Conservation (phyloP, 2,113 vertebrate species). For the Brachirus orientalis region DNA sequence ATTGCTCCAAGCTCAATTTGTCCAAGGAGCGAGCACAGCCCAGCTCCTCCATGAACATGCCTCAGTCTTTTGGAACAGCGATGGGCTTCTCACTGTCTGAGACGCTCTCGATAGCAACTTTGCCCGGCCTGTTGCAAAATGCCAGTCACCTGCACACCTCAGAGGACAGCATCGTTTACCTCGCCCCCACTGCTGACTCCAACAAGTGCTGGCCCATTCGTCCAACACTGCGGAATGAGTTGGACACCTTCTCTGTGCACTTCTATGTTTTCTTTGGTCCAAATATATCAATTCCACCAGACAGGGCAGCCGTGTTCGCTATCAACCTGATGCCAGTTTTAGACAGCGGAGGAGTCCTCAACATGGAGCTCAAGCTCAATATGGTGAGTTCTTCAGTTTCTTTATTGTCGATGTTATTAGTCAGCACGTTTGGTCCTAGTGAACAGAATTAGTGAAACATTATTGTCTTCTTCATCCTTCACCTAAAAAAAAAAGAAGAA, state of each 20-base stretch:
- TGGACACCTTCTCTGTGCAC: slow-evolving; percentile 98
- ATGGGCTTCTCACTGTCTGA: slow-evolving; percentile 85
- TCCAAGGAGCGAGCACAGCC: slow-evolving; percentile 80
- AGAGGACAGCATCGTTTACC: slow-evolving; percentile 75
- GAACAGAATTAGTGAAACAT: too few species aligned
- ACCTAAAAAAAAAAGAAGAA: too few species aligned
- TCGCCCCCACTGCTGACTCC: slow-evolving; percentile 63
- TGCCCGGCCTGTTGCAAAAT: slow-evolving; percentile 73
- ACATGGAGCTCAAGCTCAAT: slow-evolving; percentile 95
- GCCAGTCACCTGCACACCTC: slow-evolving; percentile 51
- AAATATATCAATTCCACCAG: slow-evolving; percentile 91
- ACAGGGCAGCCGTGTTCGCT: slow-evolving; percentile 90
- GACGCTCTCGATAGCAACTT: slow-evolving; percentile 70
- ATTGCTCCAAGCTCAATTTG: slow-evolving; percentile 88
- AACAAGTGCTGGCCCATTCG: slow-evolving; percentile 93
- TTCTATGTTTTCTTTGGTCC: slow-evolving; percentile 99
- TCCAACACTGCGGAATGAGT: slow-evolving; percentile 94
- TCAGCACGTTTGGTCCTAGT: too few species aligned
- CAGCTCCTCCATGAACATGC: slow-evolving; percentile 94
- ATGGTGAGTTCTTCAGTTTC: slow-evolving; percentile 79
- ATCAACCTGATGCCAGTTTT: slow-evolving; percentile 94
- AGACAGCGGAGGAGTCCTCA: slow-evolving; percentile 95
- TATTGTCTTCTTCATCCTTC: too few species aligned
- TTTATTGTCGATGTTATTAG: too few species aligned
- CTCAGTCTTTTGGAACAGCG: slow-evolving; percentile 90